Base-by-base conservation (phyloP, 2,797 vertebrate genomes). In the Rhyacichthys aspro region DNA sequence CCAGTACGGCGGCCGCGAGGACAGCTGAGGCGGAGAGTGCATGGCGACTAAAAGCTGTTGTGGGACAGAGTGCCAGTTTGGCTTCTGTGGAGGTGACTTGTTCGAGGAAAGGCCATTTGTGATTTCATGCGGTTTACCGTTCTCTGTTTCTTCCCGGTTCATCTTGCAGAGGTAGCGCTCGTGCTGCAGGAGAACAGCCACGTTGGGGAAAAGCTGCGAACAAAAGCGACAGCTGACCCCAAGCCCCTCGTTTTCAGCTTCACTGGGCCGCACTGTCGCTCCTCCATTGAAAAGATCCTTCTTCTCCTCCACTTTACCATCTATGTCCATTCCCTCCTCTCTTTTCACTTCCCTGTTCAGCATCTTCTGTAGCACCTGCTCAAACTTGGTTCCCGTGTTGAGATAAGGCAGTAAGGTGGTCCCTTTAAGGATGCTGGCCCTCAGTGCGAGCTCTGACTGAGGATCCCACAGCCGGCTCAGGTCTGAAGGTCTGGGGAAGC, bases 301-400 rank as follows among this genome's bases (percentile, higher is more conserved):
- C 57, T 59, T 76, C 43, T 79, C 81, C 54, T 79, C 76, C 46
- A 18, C 11, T 16, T 43, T 44, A 8, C 15, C 62, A 39, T 55
- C 78, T 53, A 59, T 59, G 3, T 79, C 68, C 19, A 55, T 59
- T 12, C 82, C 79, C 32, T 84, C 80, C 0, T 86, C 81, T 43
- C 68, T 85, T 38, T 76, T 84, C 44, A 70, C 78, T 16, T 92
- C 89, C 52, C 82, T 86, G 49, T 89, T 81, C 50, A 94, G 88
- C 89, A 93, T 91, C 66, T 90, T 89, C 67, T 92, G 90, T 43
- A 93, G 79, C 66, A 93, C 86, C 67, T 90, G 88, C 67, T 92
- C 91, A 57, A 93, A 93, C 60, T 90, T 92, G 74, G 66, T 72
- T 9, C 89, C 79, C 0, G 90, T 83, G 55, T 90, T 86, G 23